Conservation (phyloP, 2,113 vertebrate genomes). For the Hippocampus guttulatus region DNA sequence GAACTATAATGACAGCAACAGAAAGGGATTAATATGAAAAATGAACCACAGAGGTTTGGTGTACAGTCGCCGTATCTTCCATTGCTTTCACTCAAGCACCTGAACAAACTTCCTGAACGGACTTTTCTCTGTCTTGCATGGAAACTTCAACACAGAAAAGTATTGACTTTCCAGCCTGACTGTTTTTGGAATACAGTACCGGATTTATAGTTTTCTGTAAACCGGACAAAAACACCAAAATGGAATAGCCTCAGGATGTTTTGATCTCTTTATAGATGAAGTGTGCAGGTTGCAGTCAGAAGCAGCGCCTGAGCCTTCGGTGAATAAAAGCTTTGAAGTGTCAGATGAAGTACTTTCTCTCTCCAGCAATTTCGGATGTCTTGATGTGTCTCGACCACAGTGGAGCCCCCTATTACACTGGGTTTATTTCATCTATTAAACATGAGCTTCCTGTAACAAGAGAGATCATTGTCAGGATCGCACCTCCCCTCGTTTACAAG, state of each 20-base stretch:
- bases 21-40: background rate
- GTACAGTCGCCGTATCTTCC: background rate
- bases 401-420: background rate
- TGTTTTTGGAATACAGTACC: slow-evolving; percentile 9
- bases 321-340: slow-evolving; percentile 22
- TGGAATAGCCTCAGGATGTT: slow-evolving; percentile 19
- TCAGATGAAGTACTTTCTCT: background rate
- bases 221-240: slow-evolving; percentile 12
- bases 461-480: slow-evolving; percentile 23
- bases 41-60: background rate
- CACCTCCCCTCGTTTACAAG: slow-evolving; percentile 33
- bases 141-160: slow-evolving; percentile 11
- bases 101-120: background rate
- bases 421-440: slow-evolving; percentile 8
- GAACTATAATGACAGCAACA: background rate
- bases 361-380: background rate
- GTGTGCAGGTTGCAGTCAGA: slow-evolving; percentile 8
- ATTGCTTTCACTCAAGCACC: background rate
- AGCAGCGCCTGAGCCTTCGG: slow-evolving; percentile 1
- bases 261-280: slow-evolving; percentile 18
- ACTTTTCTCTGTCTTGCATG: slow-evolving; percentile 4
- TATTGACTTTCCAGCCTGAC: slow-evolving; percentile 23
- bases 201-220: slow-evolving; percentile 21
- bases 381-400: background rate
- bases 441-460: slow-evolving; percentile 27